These are phyloP conservation scores for Ariopsis seemanni DNA, from an alignment of 2,113 vertebrate genomes.

Conservation along the genomic window DNA sequence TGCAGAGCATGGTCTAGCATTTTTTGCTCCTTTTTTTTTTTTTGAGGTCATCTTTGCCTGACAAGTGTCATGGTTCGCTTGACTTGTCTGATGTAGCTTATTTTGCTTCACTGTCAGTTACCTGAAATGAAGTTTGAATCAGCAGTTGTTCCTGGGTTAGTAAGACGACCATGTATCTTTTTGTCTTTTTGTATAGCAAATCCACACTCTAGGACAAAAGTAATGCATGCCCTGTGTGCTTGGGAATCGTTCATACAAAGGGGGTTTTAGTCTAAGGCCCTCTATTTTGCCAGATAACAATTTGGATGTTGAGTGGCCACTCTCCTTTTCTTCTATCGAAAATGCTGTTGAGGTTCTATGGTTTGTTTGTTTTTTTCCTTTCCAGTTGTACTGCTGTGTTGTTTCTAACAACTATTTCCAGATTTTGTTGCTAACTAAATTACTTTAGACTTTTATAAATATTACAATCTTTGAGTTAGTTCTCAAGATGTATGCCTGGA, in stretches of 20 bases:
- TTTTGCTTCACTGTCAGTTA: neutral
- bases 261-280: neutral
- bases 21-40: neutral
- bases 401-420: neutral
- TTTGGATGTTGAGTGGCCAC: neutral
- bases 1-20: neutral
- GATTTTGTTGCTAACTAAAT: neutral
- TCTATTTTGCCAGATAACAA: neutral
- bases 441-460: neutral
- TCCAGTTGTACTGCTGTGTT: neutral
- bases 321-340: neutral
- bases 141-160: neutral
- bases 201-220: neutral
- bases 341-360: neutral
- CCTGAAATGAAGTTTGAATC: neutral
- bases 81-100: neutral
- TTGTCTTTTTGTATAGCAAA: neutral
- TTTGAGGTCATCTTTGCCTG: neutral
- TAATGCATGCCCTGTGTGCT: neutral
- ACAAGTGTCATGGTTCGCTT: neutral
- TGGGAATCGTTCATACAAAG: neutral
- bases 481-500: neutral
- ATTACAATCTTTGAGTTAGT: neutral
- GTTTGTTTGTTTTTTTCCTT: neutral
- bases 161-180: neutral